These are phyloP conservation scores for Microtus montanus DNA, from an alignment of 2,113 vertebrate species.

Conservation along the genomic window DNA sequence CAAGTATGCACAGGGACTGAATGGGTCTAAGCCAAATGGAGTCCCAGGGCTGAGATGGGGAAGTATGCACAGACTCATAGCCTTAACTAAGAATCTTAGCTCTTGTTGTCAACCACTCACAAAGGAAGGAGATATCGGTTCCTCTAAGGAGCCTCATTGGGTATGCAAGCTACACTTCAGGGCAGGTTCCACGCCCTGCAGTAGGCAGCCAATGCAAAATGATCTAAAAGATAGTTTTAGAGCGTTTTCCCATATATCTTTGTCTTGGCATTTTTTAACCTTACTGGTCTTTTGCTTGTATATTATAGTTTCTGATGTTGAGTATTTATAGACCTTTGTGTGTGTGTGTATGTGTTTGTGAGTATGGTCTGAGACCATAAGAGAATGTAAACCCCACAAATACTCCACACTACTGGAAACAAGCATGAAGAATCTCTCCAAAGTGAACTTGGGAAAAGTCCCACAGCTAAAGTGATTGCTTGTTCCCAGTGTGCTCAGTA, in stretches of 20 bases:
- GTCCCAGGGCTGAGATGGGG: background rate
- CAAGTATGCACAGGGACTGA: too few species aligned
- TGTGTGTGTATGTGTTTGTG: background rate
- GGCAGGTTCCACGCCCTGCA: background rate
- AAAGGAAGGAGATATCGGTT: background rate
- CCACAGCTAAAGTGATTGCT: background rate
- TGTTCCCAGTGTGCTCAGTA: background rate
- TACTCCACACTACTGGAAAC: background rate
- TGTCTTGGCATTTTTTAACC: background rate
- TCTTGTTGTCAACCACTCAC: background rate
- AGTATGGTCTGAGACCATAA: background rate
- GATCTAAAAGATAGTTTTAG: background rate
- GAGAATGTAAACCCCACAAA: background rate
- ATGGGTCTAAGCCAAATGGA: background rate
- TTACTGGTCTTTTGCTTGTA: background rate
- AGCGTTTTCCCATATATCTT: background rate
- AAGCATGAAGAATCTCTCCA: background rate
- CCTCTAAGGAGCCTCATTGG: background rate
- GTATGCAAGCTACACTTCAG: background rate
- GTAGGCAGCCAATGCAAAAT: background rate
- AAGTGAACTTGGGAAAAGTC: background rate
- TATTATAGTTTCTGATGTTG: background rate
- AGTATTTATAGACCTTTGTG: background rate
- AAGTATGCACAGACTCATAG: background rate
- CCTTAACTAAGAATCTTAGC: background rate